Conservation (phyloP, 2,797 vertebrate species). For the Oreochromis mossambicus region DNA sequence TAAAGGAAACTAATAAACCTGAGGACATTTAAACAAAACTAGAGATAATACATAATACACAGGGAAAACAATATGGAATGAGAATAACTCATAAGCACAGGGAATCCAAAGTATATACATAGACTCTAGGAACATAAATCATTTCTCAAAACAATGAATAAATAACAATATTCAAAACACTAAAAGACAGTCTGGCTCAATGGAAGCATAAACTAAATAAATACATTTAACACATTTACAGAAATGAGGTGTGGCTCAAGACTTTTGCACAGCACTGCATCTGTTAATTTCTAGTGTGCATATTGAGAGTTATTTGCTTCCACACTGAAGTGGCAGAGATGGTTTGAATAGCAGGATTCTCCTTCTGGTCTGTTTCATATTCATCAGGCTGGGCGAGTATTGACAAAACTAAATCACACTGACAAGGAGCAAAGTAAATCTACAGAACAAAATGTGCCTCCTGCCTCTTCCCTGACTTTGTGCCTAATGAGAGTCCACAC, state of each 20-base stretch:
- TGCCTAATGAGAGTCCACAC: constrained; percentile 8
- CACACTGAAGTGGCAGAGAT: not conserved
- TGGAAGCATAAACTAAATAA: not conserved
- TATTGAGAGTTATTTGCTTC: not conserved
- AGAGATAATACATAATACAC: not conserved
- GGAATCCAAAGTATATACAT: not conserved
- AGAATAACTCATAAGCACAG: not conserved
- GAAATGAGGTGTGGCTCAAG: not conserved
- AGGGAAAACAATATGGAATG: not conserved
- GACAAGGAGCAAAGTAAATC: not conserved
- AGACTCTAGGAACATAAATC: not conserved
- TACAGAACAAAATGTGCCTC: not conserved
- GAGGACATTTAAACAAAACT: not conserved
- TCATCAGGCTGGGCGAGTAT: not conserved
- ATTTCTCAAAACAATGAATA: not conserved
- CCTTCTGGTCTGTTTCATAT: not conserved
- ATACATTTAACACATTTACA: not conserved
- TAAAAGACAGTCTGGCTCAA: fast-evolving
- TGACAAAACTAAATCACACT: not conserved
- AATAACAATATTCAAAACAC: not conserved
- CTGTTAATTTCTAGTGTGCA: not conserved
- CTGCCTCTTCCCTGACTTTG: not conserved
- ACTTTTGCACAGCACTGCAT: not conserved
- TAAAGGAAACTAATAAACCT: not conserved
- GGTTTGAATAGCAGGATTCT: not conserved